Evolutionary conservation across 2,888 invertebrate genomes (phyloP), one percentile per base, ranked within the genome.

Genomic region (Sceliomorpha sp.): DNA sequence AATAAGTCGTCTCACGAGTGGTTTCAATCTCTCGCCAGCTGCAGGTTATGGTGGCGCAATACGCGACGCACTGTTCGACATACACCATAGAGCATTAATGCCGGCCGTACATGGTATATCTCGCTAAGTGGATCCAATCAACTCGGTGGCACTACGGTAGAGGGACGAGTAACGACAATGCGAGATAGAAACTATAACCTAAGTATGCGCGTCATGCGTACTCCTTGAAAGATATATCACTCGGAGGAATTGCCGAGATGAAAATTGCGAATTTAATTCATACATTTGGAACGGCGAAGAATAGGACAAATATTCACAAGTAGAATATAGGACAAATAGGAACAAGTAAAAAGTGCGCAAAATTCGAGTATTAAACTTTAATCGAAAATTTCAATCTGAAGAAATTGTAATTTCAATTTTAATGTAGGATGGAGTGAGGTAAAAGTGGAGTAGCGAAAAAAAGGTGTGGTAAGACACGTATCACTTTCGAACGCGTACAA

Each of bases 71-170:
- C 53, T 62, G 39, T 62, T 81, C 66, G 82, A 76, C 79, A 82
- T 86, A 84, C 82, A 83, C 85, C 85, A 84, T 85, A 83, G 82
- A 86, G 79, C 83, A 81, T 84, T 83, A 86, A 85, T 82, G 86
- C 82, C 81, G n/a, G 78, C 80, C 74, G 78, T 81, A 71, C 62
- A 53, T 59, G 55, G 80, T 82, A 81, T 84, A 84, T 80, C 77
- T 82, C 78, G 82, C 84, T 87, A 86, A 88, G 87, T 88, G 87
- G 87, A 87, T 85, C 87, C 86, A 87, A 87, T 88, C 85, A 87
- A 85, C 83, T 83, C 83, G 75, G 82, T 81, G 80, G 82, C 81
- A 78, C 74, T 74, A 73, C 74, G 76, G 74, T 59, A 72, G 75
- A 75, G 70, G 68, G 72, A 67, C 63, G 48, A 55, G 67, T 68